A percentile compares a stretch with the other conserved stretches of the same genome.
Evolutionary conservation across 2,888 invertebrate genomes (phyloP).

Genomic region (Nesidiocoris tenuis): DNA sequence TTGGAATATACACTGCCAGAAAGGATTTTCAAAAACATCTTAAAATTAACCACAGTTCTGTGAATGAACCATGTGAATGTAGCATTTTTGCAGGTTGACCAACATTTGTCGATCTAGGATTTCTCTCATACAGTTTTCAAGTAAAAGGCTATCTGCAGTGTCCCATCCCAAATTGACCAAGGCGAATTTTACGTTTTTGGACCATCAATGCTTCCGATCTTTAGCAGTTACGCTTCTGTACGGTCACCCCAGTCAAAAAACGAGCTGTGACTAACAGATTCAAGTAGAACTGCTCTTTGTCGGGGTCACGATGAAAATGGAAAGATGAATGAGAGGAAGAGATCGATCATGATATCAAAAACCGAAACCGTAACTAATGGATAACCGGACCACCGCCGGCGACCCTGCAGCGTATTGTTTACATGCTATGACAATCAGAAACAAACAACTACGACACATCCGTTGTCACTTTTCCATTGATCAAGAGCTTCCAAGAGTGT

Average conservation of each 20-base stretch:
- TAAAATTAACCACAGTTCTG: too few species aligned
- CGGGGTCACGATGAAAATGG: constrained; percentile 18
- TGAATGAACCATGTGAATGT: too few species aligned
- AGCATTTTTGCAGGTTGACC: too few species aligned
- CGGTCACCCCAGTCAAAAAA: background rate
- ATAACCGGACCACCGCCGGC: constrained; percentile 31
- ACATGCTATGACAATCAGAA: constrained; percentile 38
- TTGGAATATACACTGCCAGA: too few species aligned
- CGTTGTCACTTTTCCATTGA: too few species aligned
- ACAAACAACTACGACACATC: constrained; percentile 10
- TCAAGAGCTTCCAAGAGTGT: too few species aligned
- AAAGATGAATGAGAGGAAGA: constrained; percentile 38
- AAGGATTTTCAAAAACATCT: too few species aligned
- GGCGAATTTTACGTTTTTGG: too few species aligned
- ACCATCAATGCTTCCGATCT: background rate
- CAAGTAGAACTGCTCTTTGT: constrained; percentile 10
- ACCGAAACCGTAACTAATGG: constrained; percentile 34
- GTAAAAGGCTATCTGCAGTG: too few species aligned
- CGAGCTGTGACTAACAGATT: constrained; percentile 20
- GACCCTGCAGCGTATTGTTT: constrained; percentile 33
- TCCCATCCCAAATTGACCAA: too few species aligned
- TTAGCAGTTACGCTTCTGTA: background rate
- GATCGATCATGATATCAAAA: constrained; percentile 38
- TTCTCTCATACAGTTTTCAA: too few species aligned
- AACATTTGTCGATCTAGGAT: too few species aligned